Evolutionary conservation across 2,113 vertebrate species (phyloP).

Genomic region (Carlito syrichta): DNA sequence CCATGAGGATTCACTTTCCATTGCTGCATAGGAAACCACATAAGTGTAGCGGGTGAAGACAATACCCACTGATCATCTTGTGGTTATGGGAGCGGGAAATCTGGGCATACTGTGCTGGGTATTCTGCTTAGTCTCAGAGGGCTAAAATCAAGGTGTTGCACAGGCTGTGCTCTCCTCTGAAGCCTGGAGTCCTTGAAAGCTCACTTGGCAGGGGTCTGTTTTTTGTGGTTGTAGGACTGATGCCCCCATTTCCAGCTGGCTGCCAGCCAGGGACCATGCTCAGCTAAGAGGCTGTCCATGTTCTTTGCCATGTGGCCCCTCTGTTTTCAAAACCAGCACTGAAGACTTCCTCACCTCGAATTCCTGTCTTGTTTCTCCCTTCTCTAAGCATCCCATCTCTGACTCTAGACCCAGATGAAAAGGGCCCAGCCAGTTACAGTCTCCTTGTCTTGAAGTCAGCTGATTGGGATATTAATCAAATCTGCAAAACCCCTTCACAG

Average conservation of each 20-base stretch:
- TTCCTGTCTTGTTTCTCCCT: neutral
- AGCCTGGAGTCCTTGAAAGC: neutral
- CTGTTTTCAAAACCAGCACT: neutral
- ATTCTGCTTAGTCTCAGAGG: neutral
- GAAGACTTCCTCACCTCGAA: neutral
- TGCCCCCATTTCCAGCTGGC: neutral
- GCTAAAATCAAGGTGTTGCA: neutral
- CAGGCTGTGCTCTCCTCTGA: neutral
- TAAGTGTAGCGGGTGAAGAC: neutral
- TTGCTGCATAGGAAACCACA: neutral
- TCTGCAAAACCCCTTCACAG: neutral
- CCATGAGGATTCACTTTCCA: neutral
- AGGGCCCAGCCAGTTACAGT: neutral
- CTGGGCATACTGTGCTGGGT: neutral
- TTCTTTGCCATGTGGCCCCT: neutral
- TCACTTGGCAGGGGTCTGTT: neutral
- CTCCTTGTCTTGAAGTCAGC: neutral
- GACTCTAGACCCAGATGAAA: neutral
- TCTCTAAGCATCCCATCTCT: neutral
- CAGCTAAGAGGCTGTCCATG: neutral
- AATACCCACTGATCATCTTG: neutral
- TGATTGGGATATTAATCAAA: neutral
- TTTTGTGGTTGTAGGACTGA: neutral
- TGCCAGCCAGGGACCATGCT: neutral
- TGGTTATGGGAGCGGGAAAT: neutral